Evolutionary conservation across 2,797 vertebrate genomes (phyloP), one percentile per base, ranked within the genome.

Genomic region (Hylomyscus alleni): DNA sequence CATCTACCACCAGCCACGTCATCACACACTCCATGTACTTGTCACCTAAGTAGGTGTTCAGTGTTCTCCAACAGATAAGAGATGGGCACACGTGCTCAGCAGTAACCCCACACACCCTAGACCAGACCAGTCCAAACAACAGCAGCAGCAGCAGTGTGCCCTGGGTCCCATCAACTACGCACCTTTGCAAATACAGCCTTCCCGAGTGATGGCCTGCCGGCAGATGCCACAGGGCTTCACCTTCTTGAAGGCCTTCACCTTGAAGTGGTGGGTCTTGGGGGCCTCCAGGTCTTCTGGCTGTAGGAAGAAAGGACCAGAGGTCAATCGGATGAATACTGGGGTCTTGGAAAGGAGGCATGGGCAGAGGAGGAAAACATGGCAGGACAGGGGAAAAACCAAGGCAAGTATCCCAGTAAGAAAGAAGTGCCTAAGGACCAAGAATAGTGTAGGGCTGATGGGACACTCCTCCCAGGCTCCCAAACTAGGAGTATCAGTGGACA

Each of bases 191-290:
- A 99, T 98, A 95, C 99, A 99, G 80, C 99, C 99, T 94, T 99
- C 99, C 91, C 99, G 99, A 24, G 98, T 98, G 98, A 99, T 99
- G 77, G 98, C 99, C 98, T 99, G 99, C 17, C 99, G 99, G 96
- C 99, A 99, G 54, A 99, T 99, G 9, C 99, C 98, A 1, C 99
- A 99, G 14, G 99, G 99, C 95, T 99, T 99, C 98, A 99, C 98
- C 98, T 99, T 99, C 99, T 99, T 99, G 98, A 99, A 99, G 52
- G 99, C 99, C 98, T 99, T 99, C 98, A 99, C 99, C 98, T 99
- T 99, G 98, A 99, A 99, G 8, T 98, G 98, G 98, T 99, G 99
- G 11, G 98, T 99, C 20, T 99, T 99, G 97, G 99, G 98, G 3
- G 99, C 98, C 97, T 99, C 99, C 98, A 99, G 98, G 95, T 99